phyloP scores from a whole-genome alignment of 2,888 invertebrate species.

The Mesorhabditis sp. region DNA sequence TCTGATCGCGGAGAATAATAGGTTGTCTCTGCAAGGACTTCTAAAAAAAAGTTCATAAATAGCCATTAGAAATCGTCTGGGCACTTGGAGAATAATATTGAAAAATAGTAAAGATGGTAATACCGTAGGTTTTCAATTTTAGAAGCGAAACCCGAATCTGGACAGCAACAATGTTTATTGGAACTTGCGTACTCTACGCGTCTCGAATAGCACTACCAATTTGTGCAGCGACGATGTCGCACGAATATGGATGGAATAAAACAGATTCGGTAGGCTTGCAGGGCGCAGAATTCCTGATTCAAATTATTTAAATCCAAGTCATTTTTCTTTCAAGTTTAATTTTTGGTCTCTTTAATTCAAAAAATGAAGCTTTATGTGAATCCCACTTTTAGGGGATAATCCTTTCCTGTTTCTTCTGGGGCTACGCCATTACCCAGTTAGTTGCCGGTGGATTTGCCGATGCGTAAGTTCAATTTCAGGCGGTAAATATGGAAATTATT shows the following conservation, averaged over 20 bases:
- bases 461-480: constrained; percentile 11
- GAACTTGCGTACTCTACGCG: constrained; percentile 70
- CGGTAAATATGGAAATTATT: background rate
- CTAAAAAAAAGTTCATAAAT: no score
- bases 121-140: constrained; percentile 13
- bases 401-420: constrained; percentile 74
- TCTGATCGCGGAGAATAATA: no score
- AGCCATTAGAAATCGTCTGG: no score
- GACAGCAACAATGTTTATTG: constrained; percentile 67
- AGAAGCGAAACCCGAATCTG: constrained; percentile 65
- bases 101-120: background rate
- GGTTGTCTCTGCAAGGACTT: no score
- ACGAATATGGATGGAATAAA: constrained; percentile 71
- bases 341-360: no score
- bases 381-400: constrained; percentile 65
- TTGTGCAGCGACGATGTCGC: constrained; percentile 67
- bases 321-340: no score
- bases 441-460: constrained; percentile 63
- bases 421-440: constrained; percentile 69
- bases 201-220: constrained; percentile 71
- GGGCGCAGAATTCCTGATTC: no score
- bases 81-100: no score
- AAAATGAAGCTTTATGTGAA: no score
- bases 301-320: no score
- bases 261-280: constrained; percentile 63